Conservation (phyloP, 2,113 vertebrate genomes). For the Vulpes lagopus region DNA sequence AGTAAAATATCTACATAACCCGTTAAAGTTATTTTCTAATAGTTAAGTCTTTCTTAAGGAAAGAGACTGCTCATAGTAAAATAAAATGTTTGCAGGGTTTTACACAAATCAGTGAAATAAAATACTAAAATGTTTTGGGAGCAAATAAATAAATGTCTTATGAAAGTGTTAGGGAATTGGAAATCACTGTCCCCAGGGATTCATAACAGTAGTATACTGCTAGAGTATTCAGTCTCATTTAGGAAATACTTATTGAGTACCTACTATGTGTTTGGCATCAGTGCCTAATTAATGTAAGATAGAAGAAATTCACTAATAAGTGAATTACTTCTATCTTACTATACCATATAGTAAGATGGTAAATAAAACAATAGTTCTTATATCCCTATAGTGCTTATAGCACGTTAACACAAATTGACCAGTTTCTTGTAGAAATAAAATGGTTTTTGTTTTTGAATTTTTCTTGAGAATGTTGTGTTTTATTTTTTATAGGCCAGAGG, state of each 20-base stretch:
- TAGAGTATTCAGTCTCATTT: neutral
- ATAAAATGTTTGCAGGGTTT: neutral
- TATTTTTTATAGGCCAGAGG: neutral
- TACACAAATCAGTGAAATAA: neutral
- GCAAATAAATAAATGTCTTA: neutral
- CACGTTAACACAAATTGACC: neutral
- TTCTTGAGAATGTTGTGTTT: neutral
- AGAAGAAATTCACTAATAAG: neutral
- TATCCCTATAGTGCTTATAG: neutral
- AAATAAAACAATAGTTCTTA: neutral
- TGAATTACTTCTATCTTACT: no score
- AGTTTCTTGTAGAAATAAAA: neutral
- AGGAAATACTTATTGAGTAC: neutral
- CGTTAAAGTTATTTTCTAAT: constrained; percentile 23
- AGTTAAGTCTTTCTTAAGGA: constrained; percentile 41
- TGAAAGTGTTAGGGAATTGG: neutral
- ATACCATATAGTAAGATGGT: neutral
- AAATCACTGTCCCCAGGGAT: neutral
- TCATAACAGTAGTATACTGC: neutral
- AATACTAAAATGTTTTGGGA: constrained; percentile 2
- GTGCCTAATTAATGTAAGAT: neutral
- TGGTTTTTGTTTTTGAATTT: neutral
- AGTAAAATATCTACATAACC: constrained; percentile 6
- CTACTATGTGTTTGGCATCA: neutral
- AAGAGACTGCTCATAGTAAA: neutral